Evolutionary conservation across 2,113 vertebrate genomes (phyloP), one percentile per base, ranked within the genome.

Genomic region (Thunnus maccoyii): DNA sequence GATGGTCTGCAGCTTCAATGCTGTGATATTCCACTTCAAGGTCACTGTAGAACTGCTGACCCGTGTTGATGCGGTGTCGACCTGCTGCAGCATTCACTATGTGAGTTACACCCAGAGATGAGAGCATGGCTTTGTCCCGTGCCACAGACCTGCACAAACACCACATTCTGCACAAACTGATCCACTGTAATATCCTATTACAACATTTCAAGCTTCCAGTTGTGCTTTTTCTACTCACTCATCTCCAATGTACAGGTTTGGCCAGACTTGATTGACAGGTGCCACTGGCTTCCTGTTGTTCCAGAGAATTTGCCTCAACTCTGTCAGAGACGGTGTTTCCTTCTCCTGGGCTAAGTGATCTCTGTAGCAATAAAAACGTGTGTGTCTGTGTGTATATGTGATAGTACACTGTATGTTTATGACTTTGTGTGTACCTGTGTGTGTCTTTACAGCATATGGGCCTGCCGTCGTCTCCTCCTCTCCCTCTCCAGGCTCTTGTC

Each of bases 1-100:
- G 95, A 84, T 91, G 95, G 86, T 96, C 96, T 58, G 96, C 95
- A 3, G 96, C 96, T 89, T 97, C 94, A 3, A 97, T 82, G 44
- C 94, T 95, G 0, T 93, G 94, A 81, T 97, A 97, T 68, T 95
- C 93, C 83, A 96, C 78, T 9, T 75, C 30, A 62, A 95, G 90
- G 44, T 96, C 95, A 0, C 57, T 85, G 74, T 96, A 97, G 86
- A 96, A 96, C 56, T 89, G 90, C 68, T 92, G 91, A 58, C 95
- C 96, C 0, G 96, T 96, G 88, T 96, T 85, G 17, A 98, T 94
- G 16, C 90, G 94, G 72, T 94, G 95, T 70, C 76, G 88, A 58
- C 96, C 95, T 0, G 96, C 95, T 30, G 95, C 94, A 0, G 94
- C 95, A 0, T 97, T 96, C 76, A 97, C 90, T 0, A 96, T 5